phyloP scores from a whole-genome alignment of 2,888 invertebrate genomes.

The Saturnia japonica region DNA sequence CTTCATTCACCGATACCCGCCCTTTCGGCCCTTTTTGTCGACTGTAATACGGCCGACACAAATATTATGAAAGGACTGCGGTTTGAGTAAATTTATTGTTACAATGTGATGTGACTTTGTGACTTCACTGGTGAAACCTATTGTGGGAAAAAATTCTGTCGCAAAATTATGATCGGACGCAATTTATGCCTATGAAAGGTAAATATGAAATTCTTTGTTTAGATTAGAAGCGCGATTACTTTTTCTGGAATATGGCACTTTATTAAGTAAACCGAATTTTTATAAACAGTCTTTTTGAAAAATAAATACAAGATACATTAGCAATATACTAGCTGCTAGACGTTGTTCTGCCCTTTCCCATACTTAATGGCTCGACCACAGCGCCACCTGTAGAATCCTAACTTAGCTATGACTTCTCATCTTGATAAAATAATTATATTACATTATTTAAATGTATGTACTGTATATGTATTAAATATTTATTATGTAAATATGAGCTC shows the following conservation, averaged over 20 bases:
- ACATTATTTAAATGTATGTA: too few species aligned
- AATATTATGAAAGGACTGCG: slow-evolving; percentile 81
- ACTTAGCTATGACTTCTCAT: too few species aligned
- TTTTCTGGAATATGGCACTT: neutral
- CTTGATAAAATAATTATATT: too few species aligned
- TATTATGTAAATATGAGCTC: too few species aligned
- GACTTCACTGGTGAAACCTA: slow-evolving; percentile 41
- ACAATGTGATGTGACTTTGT: slow-evolving; percentile 68
- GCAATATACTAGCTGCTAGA: too few species aligned
- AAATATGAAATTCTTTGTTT: neutral
- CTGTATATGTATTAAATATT: too few species aligned
- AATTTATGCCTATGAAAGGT: neutral
- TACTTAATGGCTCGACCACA: too few species aligned
- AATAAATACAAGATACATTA: neutral
- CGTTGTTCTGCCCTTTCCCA: too few species aligned
- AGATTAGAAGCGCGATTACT: neutral
- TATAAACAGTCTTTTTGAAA: neutral
- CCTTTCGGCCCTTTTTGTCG: slow-evolving; percentile 81
- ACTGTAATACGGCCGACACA: slow-evolving; percentile 73
- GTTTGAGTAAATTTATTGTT: slow-evolving; percentile 79
- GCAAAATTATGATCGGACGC: slow-evolving; percentile 5
- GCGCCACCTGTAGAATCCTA: too few species aligned
- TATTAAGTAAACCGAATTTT: neutral
- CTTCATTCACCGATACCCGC: slow-evolving; percentile 80
- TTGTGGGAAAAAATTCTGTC: slow-evolving; percentile 2